Base-by-base conservation (phyloP, 2,797 vertebrate genomes). In the Lagorchestes hirsutus region DNA sequence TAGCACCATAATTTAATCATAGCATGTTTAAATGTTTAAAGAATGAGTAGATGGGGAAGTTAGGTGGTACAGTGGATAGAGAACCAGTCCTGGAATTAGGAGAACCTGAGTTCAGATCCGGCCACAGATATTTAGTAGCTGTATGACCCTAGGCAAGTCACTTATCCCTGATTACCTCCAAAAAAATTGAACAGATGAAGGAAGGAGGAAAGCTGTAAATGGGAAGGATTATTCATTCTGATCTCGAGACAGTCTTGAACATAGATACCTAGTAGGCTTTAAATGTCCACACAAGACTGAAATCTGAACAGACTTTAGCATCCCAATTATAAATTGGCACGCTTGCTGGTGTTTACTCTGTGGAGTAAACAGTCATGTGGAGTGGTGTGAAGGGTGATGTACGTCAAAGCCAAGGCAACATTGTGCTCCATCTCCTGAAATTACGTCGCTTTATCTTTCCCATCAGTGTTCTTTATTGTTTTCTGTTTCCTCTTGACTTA, bases 401-500 rank as follows among this genome's bases (percentile, higher is more conserved):
- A 67, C 34, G 55, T 92, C 96, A 95, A 94, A 54, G 56, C 94
- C 2, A 22, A 50, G 94, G 52, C 29, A 3, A n/a, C 67, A 3
- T 46, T 0, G 40, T 2, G 46, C 92, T 92, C 34, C 18, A 1
- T 67, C 55, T 22, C 52, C 59, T 10, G 40, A 11, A 90, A 13
- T 52, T n/a, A 27, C n/a, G 0, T 5, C 2, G 11, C 10, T 54
- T 95, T 55, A 58, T 93, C 92, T 0, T 54, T 54, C 13, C 90
- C 93, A 74, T 74, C 92, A 0, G 31, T 1, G 4, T 50, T n/a
- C 54, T 46, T 92, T 59, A 67, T 95, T 94, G 97, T 92, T 92
- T 58, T 28, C 28, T 0, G 96, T 27, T 94, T 96, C 95, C 95
- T 94, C 14, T 92, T 90, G 27, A 4, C 0, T 93, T 22, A 54